Conservation (phyloP, 2,113 vertebrate genomes). For the Psittacara wagleri region DNA sequence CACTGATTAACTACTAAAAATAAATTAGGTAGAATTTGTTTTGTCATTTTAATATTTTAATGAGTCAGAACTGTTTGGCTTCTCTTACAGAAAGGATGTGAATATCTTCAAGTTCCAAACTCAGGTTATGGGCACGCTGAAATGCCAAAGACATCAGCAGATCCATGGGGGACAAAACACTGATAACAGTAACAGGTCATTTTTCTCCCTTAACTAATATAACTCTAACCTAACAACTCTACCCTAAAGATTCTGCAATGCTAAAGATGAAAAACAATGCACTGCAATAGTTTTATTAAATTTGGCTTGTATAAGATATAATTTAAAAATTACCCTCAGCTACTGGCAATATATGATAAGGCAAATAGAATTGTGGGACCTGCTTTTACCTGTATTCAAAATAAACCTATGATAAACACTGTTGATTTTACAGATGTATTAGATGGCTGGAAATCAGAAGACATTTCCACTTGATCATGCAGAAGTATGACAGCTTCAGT, state of each 20-base stretch:
- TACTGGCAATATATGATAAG: background rate
- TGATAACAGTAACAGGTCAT: background rate
- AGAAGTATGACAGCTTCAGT: background rate
- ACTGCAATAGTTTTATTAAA: background rate
- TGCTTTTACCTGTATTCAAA: background rate
- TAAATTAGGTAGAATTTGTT: background rate
- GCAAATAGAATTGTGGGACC: background rate
- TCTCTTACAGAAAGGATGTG: background rate
- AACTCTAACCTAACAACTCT: background rate
- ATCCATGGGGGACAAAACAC: background rate
- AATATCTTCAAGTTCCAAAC: background rate
- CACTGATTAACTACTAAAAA: background rate
- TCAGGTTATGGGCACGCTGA: background rate
- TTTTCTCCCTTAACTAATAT: background rate
- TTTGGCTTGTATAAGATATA: background rate
- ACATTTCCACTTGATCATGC: background rate
- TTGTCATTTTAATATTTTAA: background rate
- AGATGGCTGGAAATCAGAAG: background rate
- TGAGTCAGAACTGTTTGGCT: background rate
- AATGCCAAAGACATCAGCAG: background rate
- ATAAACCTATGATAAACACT: background rate
- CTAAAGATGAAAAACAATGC: background rate
- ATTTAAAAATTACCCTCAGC: background rate
- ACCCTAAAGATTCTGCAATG: background rate
- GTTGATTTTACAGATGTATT: background rate